Evolutionary conservation across 1,140 invertebrate genomes (phyloP), one percentile per base, ranked within the genome.

Genomic region (Adoxophyes honmai): DNA sequence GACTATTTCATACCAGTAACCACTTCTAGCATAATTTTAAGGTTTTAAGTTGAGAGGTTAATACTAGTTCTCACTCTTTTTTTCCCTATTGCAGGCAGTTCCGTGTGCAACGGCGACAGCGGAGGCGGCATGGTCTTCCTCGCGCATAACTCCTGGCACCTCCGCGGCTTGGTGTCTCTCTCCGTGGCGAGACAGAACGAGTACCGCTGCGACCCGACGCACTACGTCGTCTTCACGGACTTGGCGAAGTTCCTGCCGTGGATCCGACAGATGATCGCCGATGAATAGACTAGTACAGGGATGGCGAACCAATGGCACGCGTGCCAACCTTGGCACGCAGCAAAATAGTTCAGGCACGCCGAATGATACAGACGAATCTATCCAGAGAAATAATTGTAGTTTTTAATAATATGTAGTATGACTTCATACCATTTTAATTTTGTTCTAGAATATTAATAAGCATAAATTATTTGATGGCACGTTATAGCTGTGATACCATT

Each of bases 21-120:
- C n/a, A n/a, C n/a, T n/a, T n/a, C n/a, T n/a, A n/a, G n/a, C n/a
- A n/a, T n/a, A n/a, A n/a, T n/a, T 18, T 9, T 53, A 34, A 7
- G 3, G 11, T 9, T 55, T n/a, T 6, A 52, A 35, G 8, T 39
- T n/a, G n/a, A n/a, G n/a, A n/a, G n/a, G n/a, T 58, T 51, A 55
- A 33, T 52, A 28, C 9, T 36, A n/a, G 3, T 53, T 36, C 28
- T 53, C 9, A 8, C n/a, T 51, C 15, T 4, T 28, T 9, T 38
- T 11, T 2, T 28, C 21, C 21, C 21, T n/a, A 56, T 64, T 56
- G 0, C 70, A 89, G 89, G 88, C 59, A 86, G 87, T 10, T 87
- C 87, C 6, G 88, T 89, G 0, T 92, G 91, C 61, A 92, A 92
- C 57, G 92, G 91, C 0, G 91, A 92, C 67, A 92, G 91, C 59